phyloP scores from a whole-genome alignment of 2,113 vertebrate species.

The Hyla sarda region DNA sequence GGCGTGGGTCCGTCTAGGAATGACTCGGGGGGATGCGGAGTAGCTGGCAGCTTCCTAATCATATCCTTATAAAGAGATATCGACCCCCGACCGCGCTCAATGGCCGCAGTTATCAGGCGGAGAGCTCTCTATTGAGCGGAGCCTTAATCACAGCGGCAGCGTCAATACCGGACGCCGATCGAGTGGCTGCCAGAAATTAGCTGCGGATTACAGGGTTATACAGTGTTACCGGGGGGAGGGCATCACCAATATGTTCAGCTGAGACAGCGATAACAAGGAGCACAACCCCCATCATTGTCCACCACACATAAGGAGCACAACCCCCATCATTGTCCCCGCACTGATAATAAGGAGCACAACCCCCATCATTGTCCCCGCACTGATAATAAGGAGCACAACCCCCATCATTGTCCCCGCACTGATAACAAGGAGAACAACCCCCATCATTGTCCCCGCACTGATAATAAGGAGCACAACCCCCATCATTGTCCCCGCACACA shows the following conservation, averaged over 20 bases:
- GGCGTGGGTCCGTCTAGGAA: not conserved
- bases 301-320: too few species aligned
- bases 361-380: too few species aligned
- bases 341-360: too few species aligned
- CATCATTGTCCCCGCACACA: too few species aligned
- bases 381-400: too few species aligned
- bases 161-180: slow-evolving; percentile 47
- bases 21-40: not conserved
- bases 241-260: slow-evolving; percentile 10
- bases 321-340: too few species aligned
- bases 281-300: too few species aligned
- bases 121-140: slow-evolving; percentile 53
- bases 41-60: slow-evolving; percentile 45
- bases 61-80: slow-evolving; percentile 56
- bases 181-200: slow-evolving; percentile 45
- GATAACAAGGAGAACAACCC: too few species aligned
- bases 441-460: too few species aligned
- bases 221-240: slow-evolving; percentile 3
- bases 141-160: slow-evolving; percentile 49
- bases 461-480: too few species aligned
- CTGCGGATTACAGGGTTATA: slow-evolving; percentile 49
- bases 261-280: slow-evolving; percentile 15
- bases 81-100: slow-evolving; percentile 20
- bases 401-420: too few species aligned
- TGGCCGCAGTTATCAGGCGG: slow-evolving; percentile 54